A percentile compares a stretch with the other conserved stretches of the same genome.
phyloP scores from a whole-genome alignment of 2,888 invertebrate genomes.

The Coelinius sp. region DNA sequence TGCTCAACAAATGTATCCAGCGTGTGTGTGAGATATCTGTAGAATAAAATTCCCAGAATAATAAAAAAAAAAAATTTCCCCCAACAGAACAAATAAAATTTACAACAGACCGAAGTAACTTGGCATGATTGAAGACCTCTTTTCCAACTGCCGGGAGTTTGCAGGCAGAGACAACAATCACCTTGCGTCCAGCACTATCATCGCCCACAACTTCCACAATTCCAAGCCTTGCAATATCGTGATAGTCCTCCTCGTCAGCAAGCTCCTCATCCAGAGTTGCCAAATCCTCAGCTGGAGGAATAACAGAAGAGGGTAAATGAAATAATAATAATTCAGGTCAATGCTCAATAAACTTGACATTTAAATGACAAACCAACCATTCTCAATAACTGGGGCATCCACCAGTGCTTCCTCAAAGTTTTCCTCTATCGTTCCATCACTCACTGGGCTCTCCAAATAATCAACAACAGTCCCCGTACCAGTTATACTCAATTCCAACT shows the following conservation, averaged over 20 bases:
- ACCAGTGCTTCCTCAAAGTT: constrained; percentile 92
- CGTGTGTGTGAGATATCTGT: constrained; percentile 92
- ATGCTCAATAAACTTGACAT: constrained; percentile 1
- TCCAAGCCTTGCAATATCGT: constrained; percentile 81
- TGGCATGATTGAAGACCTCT: constrained; percentile 82
- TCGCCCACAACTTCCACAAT: constrained; percentile 90
- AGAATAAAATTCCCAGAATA: neutral
- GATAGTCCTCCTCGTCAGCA: constrained; percentile 75
- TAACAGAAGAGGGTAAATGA: neutral
- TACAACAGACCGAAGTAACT: constrained; percentile 77
- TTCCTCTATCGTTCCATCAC: constrained; percentile 91
- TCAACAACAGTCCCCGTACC: constrained; percentile 68
- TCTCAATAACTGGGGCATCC: constrained; percentile 74
- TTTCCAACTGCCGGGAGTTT: constrained; percentile 77
- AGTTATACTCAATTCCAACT: constrained; percentile 65
- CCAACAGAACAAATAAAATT: no score
- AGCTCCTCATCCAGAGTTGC: constrained; percentile 67
- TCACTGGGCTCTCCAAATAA: constrained; percentile 79
- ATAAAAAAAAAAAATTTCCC: constrained; percentile 20
- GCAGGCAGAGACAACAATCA: constrained; percentile 97
- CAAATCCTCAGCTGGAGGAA: constrained; percentile 62
- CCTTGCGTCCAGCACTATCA: constrained; percentile 89
- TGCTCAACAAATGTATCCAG: constrained; percentile 98
- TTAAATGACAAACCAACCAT: constrained; percentile 56
- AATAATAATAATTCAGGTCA: neutral